Base-by-base conservation (phyloP, 2,797 vertebrate species). In the Enteromius treurensis region DNA sequence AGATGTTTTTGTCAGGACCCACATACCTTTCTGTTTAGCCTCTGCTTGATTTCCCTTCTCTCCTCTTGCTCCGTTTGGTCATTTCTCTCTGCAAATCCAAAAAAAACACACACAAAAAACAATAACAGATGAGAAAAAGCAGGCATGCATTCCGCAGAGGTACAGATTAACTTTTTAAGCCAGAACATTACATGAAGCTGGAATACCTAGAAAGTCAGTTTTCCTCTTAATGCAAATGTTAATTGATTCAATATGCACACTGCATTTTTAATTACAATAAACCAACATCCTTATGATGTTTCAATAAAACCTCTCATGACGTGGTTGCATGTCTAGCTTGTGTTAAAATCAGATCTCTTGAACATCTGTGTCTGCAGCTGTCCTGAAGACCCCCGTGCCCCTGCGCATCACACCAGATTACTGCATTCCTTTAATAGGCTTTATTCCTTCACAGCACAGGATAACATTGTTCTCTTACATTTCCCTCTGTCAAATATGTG, bases 61-160 rank as follows among this genome's bases (percentile, higher is more conserved):
- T 99, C 97, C 80, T 99, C 97, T 88, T 99, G 97, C 73, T 99
- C 97, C 5, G 94, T 96, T 93, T 98, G 97, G 87, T 99, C 98
- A 88, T 99, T 99, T 89, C 97, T 96, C 91, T 99, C 97, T 99
- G 94, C 17, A 69, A 77, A 26, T 78, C 21, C 53, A 60, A 5
- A 1, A 58, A 47, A 47, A 47, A 47, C 3, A 26, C 60, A 47
- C 0, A 15, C 1, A 77, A 77, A 65, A 70, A 58, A 5, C 47
- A 3, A 83, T 51, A 3, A 83, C 75, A 83, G 1, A 75, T 87
- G 76, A 86, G 84, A 64, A 14, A 34, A 47, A 64, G 6, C 55
- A 62, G 0, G 5, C 37, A 62, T 37, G 5, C 37, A 0, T 2
- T 62, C 14, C 2, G 17, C 23, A 62, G 75, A 62, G 45, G 19